Evolutionary conservation across 2,888 invertebrate genomes (phyloP).

Genomic region (Parascotia fuliginaria): DNA sequence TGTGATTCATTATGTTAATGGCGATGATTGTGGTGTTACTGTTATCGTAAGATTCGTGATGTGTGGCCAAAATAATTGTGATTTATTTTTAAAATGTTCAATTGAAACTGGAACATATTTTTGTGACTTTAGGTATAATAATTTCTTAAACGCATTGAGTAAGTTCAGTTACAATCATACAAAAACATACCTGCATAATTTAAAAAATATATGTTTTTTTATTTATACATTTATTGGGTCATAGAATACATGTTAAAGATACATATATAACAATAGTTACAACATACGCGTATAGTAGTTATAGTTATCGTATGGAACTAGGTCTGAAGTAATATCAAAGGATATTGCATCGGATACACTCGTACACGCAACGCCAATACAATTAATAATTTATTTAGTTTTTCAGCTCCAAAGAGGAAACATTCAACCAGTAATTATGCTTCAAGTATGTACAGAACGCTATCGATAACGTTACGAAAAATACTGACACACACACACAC

Average conservation of each 20-base stretch:
- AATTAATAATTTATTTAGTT: slow-evolving; percentile 42
- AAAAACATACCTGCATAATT: too few species aligned
- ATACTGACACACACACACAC: background rate
- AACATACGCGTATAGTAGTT: too few species aligned
- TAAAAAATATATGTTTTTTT: too few species aligned
- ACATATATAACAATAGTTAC: too few species aligned
- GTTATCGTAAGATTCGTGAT: slow-evolving; percentile 36
- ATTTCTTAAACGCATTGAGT: too few species aligned
- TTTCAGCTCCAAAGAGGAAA: slow-evolving; percentile 37
- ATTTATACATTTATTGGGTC: too few species aligned
- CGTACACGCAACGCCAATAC: slow-evolving; percentile 50
- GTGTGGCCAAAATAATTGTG: slow-evolving; percentile 23
- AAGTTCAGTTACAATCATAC: too few species aligned
- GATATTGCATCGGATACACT: slow-evolving; percentile 55
- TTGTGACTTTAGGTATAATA: background rate
- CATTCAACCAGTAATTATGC: slow-evolving; percentile 31
- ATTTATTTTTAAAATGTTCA: background rate
- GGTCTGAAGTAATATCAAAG: slow-evolving; percentile 40
- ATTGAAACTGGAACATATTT: background rate
- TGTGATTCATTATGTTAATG: slow-evolving; percentile 42
- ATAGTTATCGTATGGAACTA: slow-evolving; percentile 39
- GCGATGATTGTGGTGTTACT: slow-evolving; percentile 35
- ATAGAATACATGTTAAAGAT: too few species aligned
- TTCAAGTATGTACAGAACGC: slow-evolving; percentile 10
- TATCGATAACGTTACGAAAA: background rate